These are phyloP conservation scores for Pipistrellus kuhlii DNA, from an alignment of 2,797 vertebrate species.

Conservation along the genomic window DNA sequence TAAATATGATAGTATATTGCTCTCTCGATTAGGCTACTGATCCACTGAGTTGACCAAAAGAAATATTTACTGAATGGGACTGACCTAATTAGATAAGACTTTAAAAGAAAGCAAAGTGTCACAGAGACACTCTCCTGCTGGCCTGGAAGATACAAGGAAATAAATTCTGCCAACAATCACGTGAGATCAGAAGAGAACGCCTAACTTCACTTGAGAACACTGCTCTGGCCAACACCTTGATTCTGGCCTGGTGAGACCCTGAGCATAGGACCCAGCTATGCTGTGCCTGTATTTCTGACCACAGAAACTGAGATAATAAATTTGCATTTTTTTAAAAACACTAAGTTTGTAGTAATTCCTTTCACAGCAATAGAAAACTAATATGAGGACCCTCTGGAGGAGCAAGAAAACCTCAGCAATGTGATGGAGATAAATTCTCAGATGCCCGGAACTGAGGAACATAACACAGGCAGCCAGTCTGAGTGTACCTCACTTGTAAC, in stretches of 20 bases:
- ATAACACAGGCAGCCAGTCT: background rate
- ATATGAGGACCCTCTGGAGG: background rate
- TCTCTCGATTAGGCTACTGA: background rate
- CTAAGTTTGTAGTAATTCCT: background rate
- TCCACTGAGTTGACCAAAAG: slow-evolving; percentile 44
- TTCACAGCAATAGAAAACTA: slow-evolving; percentile 33
- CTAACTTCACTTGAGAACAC: background rate
- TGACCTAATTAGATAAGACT: slow-evolving; percentile 22
- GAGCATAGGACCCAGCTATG: background rate
- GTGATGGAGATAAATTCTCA: background rate
- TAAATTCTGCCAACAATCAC: slow-evolving; percentile 15
- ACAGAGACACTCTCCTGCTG: background rate
- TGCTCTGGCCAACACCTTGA: background rate
- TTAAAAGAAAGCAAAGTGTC: slow-evolving; percentile 16
- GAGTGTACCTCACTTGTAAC: background rate
- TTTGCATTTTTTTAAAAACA: background rate
- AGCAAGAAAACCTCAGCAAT: slow-evolving; percentile 32
- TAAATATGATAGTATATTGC: background rate
- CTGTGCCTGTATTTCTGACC: background rate
- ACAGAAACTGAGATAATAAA: background rate
- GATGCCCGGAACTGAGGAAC: background rate
- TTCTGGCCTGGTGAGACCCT: background rate
- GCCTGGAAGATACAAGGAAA: slow-evolving; percentile 14
- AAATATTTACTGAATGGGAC: background rate
- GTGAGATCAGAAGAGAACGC: background rate